Conservation (phyloP, 2,797 vertebrate species). For the Limnodromus scolopaceus region DNA sequence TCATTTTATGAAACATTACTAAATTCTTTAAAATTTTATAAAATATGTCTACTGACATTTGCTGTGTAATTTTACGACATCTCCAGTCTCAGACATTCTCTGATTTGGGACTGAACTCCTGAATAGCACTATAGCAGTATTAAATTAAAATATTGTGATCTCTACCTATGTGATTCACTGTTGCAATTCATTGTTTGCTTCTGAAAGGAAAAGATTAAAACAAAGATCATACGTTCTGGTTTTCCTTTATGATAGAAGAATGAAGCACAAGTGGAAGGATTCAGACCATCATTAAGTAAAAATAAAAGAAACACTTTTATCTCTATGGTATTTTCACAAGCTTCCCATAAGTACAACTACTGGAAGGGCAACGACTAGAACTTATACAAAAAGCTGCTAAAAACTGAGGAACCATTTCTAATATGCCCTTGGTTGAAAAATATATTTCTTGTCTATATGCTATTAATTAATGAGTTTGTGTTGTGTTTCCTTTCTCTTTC, state of each 20-base stretch:
- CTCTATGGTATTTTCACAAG: not conserved
- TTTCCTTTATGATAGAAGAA: not conserved
- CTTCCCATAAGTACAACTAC: not conserved
- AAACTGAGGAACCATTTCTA: not conserved
- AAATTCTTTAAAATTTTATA: not conserved
- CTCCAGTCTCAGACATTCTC: not conserved
- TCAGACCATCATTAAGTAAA: not conserved
- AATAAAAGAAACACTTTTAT: not conserved
- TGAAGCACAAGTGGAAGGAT: not conserved
- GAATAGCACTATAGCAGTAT: not conserved
- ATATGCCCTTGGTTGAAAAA: not conserved
- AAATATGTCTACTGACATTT: not conserved
- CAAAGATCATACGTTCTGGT: not conserved
- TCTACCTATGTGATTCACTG: not conserved
- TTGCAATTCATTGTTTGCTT: not conserved
- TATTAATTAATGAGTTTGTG: not conserved
- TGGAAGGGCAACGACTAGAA: not conserved
- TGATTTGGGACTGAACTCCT: not conserved
- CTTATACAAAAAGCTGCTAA: not conserved
- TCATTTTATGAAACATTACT: not conserved
- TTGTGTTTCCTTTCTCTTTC: not conserved
- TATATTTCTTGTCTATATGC: not conserved
- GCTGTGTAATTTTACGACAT: fast-evolving
- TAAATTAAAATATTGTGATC: not conserved
- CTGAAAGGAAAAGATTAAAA: not conserved